Conservation (phyloP, 2,797 vertebrate species). For the Gymnopithys bicolor region DNA sequence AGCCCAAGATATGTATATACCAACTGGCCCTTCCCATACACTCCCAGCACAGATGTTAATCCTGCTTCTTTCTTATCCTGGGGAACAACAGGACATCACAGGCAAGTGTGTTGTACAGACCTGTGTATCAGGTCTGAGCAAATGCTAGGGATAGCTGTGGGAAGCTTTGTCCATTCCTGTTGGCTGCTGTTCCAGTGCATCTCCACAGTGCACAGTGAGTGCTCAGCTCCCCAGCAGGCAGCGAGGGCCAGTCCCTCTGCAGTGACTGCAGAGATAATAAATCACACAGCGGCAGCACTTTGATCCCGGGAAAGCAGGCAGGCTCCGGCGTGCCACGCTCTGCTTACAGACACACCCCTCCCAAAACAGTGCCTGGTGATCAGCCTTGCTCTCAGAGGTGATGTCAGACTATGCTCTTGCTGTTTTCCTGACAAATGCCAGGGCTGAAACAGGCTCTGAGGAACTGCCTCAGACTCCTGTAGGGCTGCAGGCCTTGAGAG, state of each 20-base stretch:
- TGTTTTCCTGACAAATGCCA: slow-evolving; percentile 12
- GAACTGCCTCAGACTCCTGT: background rate
- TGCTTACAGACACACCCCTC: background rate
- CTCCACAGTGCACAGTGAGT: background rate
- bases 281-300: background rate
- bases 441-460: background rate
- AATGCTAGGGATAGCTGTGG: background rate
- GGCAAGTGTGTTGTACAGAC: background rate
- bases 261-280: slow-evolving; percentile 50
- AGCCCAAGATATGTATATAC: background rate
- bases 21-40: background rate
- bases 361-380: background rate
- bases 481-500: background rate
- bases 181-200: background rate
- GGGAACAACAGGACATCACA: background rate
- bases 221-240: background rate
- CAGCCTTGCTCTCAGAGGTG: slow-evolving; percentile 13
- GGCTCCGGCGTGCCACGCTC: background rate
- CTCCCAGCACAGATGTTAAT: background rate
- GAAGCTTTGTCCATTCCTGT: background rate
- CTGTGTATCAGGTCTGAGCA: background rate
- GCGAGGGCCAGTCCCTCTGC: background rate
- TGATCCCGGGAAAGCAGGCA: background rate
- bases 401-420: background rate
- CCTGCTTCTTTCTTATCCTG: background rate